Conservation (phyloP, 2,797 vertebrate genomes). For the Gallinago solitaria region DNA sequence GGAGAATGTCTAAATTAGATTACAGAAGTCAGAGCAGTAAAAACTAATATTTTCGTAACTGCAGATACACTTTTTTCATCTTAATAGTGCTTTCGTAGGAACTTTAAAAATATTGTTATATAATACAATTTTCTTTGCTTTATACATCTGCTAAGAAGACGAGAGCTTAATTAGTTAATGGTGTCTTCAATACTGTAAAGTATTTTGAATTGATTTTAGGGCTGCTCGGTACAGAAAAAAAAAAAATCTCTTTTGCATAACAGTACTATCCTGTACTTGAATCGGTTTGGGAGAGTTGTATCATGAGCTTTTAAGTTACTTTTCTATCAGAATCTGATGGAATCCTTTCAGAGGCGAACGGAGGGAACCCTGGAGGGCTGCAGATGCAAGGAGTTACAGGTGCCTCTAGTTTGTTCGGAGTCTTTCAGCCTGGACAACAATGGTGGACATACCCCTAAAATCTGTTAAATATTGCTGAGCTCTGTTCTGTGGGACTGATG, state of each 20-base stretch:
- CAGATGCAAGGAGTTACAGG: not conserved
- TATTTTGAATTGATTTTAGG: not conserved
- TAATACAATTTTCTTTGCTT: conserved; percentile 12
- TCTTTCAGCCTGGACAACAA: not conserved
- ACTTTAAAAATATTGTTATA: not conserved
- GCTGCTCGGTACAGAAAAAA: not conserved
- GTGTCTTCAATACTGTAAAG: not conserved
- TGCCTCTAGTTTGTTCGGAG: not conserved
- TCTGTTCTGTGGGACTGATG: not conserved
- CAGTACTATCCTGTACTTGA: not conserved
- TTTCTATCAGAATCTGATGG: not conserved
- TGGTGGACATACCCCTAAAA: not conserved
- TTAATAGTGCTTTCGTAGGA: conserved; percentile 15
- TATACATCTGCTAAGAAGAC: not conserved
- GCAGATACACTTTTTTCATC: not conserved
- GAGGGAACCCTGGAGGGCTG: not conserved
- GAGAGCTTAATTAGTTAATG: not conserved
- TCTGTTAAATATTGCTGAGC: not conserved
- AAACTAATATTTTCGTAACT: not conserved
- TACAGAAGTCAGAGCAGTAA: conserved; percentile 37
- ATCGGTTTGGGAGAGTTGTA: not conserved
- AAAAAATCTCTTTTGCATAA: not conserved
- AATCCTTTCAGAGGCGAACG: not conserved
- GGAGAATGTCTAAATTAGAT: conserved; percentile 17
- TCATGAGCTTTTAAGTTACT: not conserved